Conservation (phyloP, 2,797 vertebrate genomes). For the Enteromius thamalakanensis region DNA sequence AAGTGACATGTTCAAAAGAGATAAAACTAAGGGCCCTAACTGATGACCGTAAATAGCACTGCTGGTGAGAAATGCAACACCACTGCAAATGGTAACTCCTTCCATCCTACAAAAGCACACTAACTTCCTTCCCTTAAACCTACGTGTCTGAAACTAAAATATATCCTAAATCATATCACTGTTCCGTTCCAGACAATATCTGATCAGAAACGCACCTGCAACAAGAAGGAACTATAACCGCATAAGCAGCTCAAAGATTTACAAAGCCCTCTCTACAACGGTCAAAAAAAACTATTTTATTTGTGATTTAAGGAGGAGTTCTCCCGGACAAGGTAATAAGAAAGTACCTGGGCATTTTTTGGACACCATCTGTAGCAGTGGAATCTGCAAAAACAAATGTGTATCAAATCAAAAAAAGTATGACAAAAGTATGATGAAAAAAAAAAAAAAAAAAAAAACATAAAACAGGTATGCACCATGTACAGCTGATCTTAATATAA, state of each 20-base stretch:
- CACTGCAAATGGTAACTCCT: conserved; percentile 6
- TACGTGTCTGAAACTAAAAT: conserved; percentile 45
- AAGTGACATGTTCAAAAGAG: neutral
- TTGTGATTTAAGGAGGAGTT: conserved; percentile 45
- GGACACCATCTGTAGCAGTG: conserved; percentile 74
- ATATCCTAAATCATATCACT: conserved; percentile 34
- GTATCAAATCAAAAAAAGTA: conserved; percentile 74
- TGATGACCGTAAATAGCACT: neutral
- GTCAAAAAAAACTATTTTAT: neutral
- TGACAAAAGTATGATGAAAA: conserved; percentile 26
- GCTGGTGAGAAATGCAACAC: neutral
- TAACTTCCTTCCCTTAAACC: conserved; percentile 62
- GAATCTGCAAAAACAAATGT: conserved; percentile 80
- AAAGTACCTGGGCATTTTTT: conserved; percentile 80
- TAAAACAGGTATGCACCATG: neutral
- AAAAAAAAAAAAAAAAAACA: neutral
- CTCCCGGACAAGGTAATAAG: conserved; percentile 57
- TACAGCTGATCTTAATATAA: conserved; percentile 10
- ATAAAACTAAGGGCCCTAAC: neutral
- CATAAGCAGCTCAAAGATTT: conserved; percentile 3
- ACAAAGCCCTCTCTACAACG: neutral
- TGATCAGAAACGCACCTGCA: conserved; percentile 33
- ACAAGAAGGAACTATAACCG: conserved; percentile 27
- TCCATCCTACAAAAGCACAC: neutral
- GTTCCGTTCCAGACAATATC: conserved; percentile 33